Percentiles rank a stretch among this genome's conserved stretches.
Conservation (phyloP, 1,140 invertebrate genomes). For the Gryon sp. region DNA sequence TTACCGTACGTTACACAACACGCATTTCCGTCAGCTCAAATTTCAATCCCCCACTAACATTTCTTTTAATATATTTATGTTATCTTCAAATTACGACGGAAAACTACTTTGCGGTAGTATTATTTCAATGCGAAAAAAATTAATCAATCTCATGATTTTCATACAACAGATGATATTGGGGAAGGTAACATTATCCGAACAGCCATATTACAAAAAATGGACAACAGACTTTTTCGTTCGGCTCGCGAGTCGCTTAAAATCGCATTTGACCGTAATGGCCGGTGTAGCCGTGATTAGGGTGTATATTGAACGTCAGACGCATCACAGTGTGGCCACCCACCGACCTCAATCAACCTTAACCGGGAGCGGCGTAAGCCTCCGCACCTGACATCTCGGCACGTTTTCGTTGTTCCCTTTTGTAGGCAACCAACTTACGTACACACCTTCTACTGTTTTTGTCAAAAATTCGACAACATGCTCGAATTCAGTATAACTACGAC, state of each 20-base stretch:
- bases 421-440: conserved; percentile 23
- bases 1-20: conserved; percentile 27
- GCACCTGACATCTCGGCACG: conserved; percentile 37
- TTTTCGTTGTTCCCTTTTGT: conserved; percentile 29
- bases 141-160: conserved; percentile 35
- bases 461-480: conserved; percentile 36
- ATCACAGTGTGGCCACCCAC: conserved; percentile 48
- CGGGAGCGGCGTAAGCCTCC: conserved; percentile 49
- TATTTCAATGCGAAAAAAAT: conserved; percentile 11
- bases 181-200: conserved; percentile 28
- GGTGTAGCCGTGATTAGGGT: conserved; percentile 50
- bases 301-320: conserved; percentile 40
- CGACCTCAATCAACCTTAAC: conserved; percentile 57
- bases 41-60: conserved; percentile 20
- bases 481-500: conserved; percentile 1
- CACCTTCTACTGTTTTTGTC: conserved; percentile 41
- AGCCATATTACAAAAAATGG: conserved; percentile 29
- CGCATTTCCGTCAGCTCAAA: conserved; percentile 27
- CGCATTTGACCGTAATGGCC: conserved; percentile 55
- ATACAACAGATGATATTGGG: conserved; percentile 23
- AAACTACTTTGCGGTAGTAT: not conserved
- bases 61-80: conserved; percentile 17
- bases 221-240: conserved; percentile 20
- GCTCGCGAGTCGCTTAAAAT: conserved; percentile 52
- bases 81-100: conserved; percentile 2